phyloP scores from a whole-genome alignment of 2,888 invertebrate genomes.

The Xylophagus ater region DNA sequence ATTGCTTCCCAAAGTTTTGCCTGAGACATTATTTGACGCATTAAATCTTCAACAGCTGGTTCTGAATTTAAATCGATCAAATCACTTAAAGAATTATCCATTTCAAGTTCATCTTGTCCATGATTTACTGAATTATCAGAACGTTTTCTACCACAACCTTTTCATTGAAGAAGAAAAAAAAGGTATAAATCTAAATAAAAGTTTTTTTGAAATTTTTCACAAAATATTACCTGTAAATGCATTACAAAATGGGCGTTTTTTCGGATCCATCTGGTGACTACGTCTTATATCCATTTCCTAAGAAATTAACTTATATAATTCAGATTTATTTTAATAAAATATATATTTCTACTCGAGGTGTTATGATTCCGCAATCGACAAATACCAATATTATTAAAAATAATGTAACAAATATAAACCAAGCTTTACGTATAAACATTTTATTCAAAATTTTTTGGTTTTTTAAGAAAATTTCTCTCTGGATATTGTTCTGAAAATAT shows the following conservation, averaged over 20 bases:
- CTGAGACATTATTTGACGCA: conserved; percentile 67
- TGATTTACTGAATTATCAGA: conserved; percentile 36
- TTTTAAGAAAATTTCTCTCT: not conserved
- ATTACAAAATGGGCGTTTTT: conserved; percentile 66
- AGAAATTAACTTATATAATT: not conserved
- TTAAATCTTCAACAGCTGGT: conserved; percentile 60
- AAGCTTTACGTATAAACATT: conserved; percentile 4
- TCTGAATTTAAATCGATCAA: conserved; percentile 56
- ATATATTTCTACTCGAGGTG: conserved; percentile 3
- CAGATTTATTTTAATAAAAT: not conserved
- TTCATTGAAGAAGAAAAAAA: no score
- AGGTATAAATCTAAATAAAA: no score
- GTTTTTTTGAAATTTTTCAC: not conserved
- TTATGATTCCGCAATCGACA: conserved; percentile 4
- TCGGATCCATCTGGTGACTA: conserved; percentile 4
- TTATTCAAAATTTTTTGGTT: not conserved
- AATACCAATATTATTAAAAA: conserved; percentile 1
- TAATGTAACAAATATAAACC: conserved; percentile 1
- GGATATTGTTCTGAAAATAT: not conserved
- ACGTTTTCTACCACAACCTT: conserved; percentile 66
- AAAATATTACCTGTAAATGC: conserved; percentile 63
- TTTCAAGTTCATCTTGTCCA: conserved; percentile 23
- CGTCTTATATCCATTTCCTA: conserved; percentile 8
- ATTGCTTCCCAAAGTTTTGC: conserved; percentile 70
- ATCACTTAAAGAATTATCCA: conserved; percentile 53